Evolutionary conservation across 30 jellyfish, hydroid and myxozoan species (phyloP).

Genomic region (Hydra vulgaris): DNA sequence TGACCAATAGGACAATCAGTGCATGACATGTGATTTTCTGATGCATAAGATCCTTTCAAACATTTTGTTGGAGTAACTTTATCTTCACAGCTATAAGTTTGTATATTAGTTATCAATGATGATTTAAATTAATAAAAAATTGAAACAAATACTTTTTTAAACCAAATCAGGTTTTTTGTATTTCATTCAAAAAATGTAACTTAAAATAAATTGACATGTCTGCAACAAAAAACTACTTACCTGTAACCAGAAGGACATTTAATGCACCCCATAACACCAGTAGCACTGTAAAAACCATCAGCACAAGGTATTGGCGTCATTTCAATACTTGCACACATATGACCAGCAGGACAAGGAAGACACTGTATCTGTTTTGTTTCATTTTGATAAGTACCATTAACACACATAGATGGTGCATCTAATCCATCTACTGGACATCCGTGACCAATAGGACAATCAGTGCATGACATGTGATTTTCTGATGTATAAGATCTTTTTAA

Average conservation of each 20-base stretch:
- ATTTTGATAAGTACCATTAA: constrained; percentile 78
- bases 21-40: constrained; percentile 48
- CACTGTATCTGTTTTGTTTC: constrained; percentile 49
- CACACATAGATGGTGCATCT: constrained; percentile 46
- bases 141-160: not conserved
- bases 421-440: constrained; percentile 55
- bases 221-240: not conserved
- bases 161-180: not conserved
- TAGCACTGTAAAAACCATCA: constrained; percentile 50
- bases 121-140: not conserved
- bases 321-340: constrained; percentile 31
- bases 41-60: constrained; percentile 31
- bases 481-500: constrained; percentile 35
- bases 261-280: constrained; percentile 42
- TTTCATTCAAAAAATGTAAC: not conserved
- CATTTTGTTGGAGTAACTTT: constrained; percentile 35
- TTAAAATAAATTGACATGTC: not conserved
- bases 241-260: constrained; percentile 47
- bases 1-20: constrained; percentile 58
- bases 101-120: not conserved
- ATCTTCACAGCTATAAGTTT: constrained; percentile 55
- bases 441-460: constrained; percentile 56
- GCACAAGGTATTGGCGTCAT: constrained; percentile 48
- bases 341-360: constrained; percentile 66
- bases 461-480: constrained; percentile 44